Evolutionary conservation across 35 echinoderm and acorn worm genomes (phyloP), one percentile per base, ranked within the genome.

Genomic region (Strongylocentrotus purpuratus): DNA sequence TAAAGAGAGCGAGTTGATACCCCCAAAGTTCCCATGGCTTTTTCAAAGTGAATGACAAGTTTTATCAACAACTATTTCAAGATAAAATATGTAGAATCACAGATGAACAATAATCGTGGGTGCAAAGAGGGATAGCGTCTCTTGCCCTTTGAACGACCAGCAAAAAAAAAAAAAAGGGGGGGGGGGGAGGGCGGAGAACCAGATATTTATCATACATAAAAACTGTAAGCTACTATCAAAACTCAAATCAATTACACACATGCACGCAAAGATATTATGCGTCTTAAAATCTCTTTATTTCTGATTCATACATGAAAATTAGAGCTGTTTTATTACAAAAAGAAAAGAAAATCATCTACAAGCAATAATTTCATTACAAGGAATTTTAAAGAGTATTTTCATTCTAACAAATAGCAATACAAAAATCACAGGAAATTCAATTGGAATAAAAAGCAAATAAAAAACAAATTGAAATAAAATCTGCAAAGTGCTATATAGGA

Each of bases 281-380:
- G 22, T 78, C 65, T n/a, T 78, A 78, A 78, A 78, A 78, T 78
- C 65, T 78, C 65, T 78, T 78, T 78, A 78, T 78, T 78, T 78
- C 20, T 78, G 65, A 22, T n/a, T 78, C 65, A 78, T 78, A 71
- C 61, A 71, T 25, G 61, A 71, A 71, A 71, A 71, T 71, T 71
- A 71, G 61, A 71, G 61, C 61, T 71, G 61, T 78, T 28, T 78
- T 78, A 78, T 78, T 28, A 78, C 65, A 78, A 78, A 78, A 78
- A n/a, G 65, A n/a, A 78, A 78, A 78, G 7, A 78, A 78, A 28
- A 78, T 78, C 65, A 78, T 78, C 65, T 78, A 78, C 65, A 78
- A 59, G 65, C 65, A 78, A n/a, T 78, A 78, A 0, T 9, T 59
- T 59, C 52, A 59, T 59, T 14, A 59, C 52, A 3, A 59, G 52